Percentiles rank a stretch among this genome's conserved stretches.
phyloP scores from a whole-genome alignment of 2,888 invertebrate species.

The Philopedon plagiatum region DNA sequence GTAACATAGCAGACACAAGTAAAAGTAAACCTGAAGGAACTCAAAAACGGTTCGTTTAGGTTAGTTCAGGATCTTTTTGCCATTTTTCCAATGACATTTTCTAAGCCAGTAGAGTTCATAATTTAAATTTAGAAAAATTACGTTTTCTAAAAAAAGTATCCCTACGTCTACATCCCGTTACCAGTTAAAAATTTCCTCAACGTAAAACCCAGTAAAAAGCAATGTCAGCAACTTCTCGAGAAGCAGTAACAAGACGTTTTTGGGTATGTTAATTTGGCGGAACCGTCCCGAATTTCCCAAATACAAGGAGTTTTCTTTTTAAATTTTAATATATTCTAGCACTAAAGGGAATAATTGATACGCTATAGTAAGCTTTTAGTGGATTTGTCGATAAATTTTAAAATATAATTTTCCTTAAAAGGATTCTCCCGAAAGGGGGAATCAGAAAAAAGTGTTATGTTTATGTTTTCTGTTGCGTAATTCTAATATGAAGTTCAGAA shows the following conservation, averaged over 20 bases:
- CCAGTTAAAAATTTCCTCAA: too few species aligned
- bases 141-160: too few species aligned
- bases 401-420: background rate
- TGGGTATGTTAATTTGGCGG: background rate
- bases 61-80: too few species aligned
- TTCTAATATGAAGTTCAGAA: too few species aligned
- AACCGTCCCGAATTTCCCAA: background rate
- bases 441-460: background rate
- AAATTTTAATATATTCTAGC: background rate
- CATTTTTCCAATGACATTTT: too few species aligned
- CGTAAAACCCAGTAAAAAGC: background rate
- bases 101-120: too few species aligned
- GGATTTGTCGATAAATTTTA: background rate
- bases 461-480: too few species aligned
- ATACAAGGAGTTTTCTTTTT: background rate
- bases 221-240: background rate
- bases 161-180: too few species aligned
- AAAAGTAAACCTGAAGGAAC: too few species aligned
- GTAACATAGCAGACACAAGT: too few species aligned
- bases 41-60: too few species aligned
- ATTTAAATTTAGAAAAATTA: too few species aligned
- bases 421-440: background rate
- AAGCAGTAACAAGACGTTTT: background rate
- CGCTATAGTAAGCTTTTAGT: background rate
- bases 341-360: slow-evolving; percentile 3